Percentiles rank a stretch among this genome's conserved stretches.
phyloP scores from a whole-genome alignment of 2,888 invertebrate genomes.

The Neocrepidodera transversa region DNA sequence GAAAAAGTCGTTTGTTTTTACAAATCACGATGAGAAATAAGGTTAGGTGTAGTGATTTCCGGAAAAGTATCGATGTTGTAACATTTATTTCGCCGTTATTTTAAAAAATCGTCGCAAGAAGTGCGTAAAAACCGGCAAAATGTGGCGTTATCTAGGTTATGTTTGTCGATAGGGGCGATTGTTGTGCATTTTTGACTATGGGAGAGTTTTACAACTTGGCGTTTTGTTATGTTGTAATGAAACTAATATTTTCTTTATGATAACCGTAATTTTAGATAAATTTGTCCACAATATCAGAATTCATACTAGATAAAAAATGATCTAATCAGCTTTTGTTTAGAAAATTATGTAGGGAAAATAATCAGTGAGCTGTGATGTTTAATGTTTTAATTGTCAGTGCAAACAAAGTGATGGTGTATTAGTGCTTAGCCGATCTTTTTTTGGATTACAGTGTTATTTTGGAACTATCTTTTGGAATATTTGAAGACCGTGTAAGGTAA shows the following conservation, averaged over 20 bases:
- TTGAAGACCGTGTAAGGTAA: conserved; percentile 7
- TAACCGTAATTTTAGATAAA: conserved; percentile 21
- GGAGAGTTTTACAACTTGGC: conserved; percentile 43
- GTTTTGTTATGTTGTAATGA: conserved; percentile 46
- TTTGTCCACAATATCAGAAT: conserved; percentile 19
- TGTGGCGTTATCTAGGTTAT: conserved; percentile 52
- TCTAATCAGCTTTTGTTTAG: conserved; percentile 2
- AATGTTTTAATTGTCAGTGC: conserved; percentile 41
- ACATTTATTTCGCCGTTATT: conserved; percentile 24
- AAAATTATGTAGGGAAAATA: conserved; percentile 15
- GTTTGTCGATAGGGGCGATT: conserved; percentile 52
- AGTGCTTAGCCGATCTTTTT: conserved; percentile 31
- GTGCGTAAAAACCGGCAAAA: conserved; percentile 49
- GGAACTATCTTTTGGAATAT: conserved; percentile 23
- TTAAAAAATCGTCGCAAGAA: conserved; percentile 38
- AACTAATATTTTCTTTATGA: conserved; percentile 14
- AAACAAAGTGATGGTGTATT: conserved; percentile 40
- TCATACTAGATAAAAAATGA: conserved; percentile 1
- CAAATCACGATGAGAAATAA: conserved; percentile 41
- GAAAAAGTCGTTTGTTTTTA: conserved; percentile 44
- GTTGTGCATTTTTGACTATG: conserved; percentile 44
- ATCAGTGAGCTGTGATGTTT: conserved; percentile 42
- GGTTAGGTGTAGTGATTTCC: conserved; percentile 25
- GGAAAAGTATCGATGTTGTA: conserved; percentile 26
- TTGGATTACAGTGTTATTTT: conserved; percentile 38